Evolutionary conservation across 2,888 invertebrate species (phyloP).

Genomic region (Hyposoter didymator): DNA sequence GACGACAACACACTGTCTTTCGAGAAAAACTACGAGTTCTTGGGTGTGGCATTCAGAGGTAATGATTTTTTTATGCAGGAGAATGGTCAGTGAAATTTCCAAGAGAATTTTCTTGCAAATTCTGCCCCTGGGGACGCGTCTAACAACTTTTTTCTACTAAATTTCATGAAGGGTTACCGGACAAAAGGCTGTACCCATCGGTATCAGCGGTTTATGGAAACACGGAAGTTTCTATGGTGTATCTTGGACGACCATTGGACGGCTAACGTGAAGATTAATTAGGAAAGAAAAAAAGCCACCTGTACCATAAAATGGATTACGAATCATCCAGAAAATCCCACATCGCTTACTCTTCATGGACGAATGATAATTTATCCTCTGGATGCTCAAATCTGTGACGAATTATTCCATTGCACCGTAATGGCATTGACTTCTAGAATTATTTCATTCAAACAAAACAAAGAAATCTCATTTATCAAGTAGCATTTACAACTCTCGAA

Average conservation of each 20-base stretch:
- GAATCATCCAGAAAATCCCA: conserved; percentile 45
- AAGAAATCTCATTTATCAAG: conserved; percentile 31
- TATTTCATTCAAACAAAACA: conserved; percentile 60
- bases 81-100: not conserved
- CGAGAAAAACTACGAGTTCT: conserved; percentile 98
- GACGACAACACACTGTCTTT: conserved; percentile 98
- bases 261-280: conserved; percentile 87
- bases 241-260: conserved; percentile 97
- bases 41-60: conserved; percentile 99
- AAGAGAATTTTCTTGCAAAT: not conserved
- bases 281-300: not conserved
- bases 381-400: conserved; percentile 41
- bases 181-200: conserved; percentile 96
- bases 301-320: conserved; percentile 13
- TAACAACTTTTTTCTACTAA: conserved; percentile 24
- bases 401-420: conserved; percentile 62
- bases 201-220: conserved; percentile 99
- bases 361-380: conserved; percentile 44
- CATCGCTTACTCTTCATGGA: conserved; percentile 41
- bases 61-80: conserved; percentile 57
- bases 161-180: conserved; percentile 91
- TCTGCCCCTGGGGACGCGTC: not conserved
- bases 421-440: conserved; percentile 72
- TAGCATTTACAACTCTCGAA: conserved; percentile 25
- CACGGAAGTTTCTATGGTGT: conserved; percentile 99